phyloP scores from a whole-genome alignment of 2,888 invertebrate species.

The Pandemis corylana region DNA sequence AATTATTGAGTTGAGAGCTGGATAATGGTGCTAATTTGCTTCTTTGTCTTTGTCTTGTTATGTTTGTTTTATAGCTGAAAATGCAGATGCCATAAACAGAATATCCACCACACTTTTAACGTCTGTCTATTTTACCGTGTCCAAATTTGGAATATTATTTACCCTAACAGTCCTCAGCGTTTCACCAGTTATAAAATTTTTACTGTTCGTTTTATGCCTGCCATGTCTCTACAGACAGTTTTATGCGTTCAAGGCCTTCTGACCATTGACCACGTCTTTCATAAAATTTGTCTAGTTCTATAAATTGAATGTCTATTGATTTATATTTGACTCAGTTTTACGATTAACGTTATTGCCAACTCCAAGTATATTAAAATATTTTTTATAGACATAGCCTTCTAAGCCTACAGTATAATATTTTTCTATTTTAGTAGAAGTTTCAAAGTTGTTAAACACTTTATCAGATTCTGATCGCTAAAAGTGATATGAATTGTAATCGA shows the following conservation, averaged over 20 bases:
- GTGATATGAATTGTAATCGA: not conserved
- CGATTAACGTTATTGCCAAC: not conserved
- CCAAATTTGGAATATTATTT: slow-evolving; percentile 23
- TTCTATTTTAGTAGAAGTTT: not conserved
- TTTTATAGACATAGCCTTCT: not conserved
- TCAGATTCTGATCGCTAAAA: not conserved
- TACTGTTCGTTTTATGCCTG: slow-evolving; percentile 63
- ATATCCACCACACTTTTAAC: not conserved
- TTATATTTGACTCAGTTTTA: slow-evolving; percentile 4
- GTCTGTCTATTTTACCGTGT: slow-evolving; percentile 1
- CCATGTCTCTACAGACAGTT: slow-evolving; percentile 61
- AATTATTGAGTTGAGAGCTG: slow-evolving; percentile 58
- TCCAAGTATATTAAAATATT: not conserved
- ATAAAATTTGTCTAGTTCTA: slow-evolving; percentile 41
- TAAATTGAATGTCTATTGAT: slow-evolving; percentile 13
- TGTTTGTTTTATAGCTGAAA: slow-evolving; percentile 15
- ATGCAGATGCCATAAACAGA: not conserved
- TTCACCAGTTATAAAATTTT: slow-evolving; percentile 65
- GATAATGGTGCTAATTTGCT: slow-evolving; percentile 65
- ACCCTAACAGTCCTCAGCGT: slow-evolving; percentile 52
- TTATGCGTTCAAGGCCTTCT: slow-evolving; percentile 59
- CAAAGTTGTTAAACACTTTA: slow-evolving; percentile 2
- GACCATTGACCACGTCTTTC: slow-evolving; percentile 50
- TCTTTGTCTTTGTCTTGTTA: slow-evolving; percentile 49
- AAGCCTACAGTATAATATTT: not conserved